Conservation (phyloP, 2,888 invertebrate genomes). For the Sepiola atlantica region DNA sequence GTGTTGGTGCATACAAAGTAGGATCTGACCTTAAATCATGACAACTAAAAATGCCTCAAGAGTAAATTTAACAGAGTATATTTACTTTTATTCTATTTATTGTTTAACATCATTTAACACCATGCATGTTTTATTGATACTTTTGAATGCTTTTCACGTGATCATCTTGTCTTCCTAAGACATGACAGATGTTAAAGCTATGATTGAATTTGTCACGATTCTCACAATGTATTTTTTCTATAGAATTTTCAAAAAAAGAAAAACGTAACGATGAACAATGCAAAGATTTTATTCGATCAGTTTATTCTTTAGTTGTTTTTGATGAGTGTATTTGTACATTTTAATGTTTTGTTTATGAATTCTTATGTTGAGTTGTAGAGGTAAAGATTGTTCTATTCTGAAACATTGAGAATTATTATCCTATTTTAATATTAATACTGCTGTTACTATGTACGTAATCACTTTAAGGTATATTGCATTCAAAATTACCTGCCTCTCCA, state of each 20-base stretch:
- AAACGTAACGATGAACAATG: neutral
- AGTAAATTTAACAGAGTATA: neutral
- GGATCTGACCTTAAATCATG: neutral
- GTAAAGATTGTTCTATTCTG: too few relatives aligned
- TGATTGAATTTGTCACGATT: neutral
- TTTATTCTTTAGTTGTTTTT: neutral
- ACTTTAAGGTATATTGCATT: too few relatives aligned
- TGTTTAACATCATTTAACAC: neutral
- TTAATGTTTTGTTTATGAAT: neutral
- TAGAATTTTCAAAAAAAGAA: neutral
- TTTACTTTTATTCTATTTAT: neutral
- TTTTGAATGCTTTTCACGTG: neutral
- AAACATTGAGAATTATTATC: too few relatives aligned
- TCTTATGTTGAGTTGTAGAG: neutral
- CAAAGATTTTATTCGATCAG: neutral
- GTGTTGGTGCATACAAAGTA: neutral
- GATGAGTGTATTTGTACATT: neutral
- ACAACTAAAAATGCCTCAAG: neutral
- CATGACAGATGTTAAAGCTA: neutral
- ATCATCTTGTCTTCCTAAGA: neutral
- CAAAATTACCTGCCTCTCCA: too few relatives aligned
- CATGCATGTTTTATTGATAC: conserved; percentile 5
- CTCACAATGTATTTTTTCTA: neutral
- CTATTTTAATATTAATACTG: too few relatives aligned
- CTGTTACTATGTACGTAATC: too few relatives aligned